These are phyloP conservation scores for Malurus splendens DNA, from an alignment of 2,797 vertebrate species.

Conservation along the genomic window DNA sequence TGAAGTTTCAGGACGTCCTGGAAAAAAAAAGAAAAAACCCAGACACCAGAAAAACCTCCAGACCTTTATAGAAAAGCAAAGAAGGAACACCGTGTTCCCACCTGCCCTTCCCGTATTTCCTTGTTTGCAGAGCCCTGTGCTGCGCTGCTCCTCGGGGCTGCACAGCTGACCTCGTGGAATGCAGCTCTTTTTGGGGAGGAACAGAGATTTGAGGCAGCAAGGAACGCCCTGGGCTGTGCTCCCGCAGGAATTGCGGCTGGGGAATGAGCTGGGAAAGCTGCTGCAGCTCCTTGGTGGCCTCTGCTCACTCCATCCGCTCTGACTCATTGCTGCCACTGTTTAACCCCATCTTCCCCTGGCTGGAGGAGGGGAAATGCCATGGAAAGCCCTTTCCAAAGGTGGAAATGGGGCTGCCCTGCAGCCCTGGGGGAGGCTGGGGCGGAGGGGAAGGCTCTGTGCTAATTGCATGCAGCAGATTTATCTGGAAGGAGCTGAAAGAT, in stretches of 20 bases:
- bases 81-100: background rate
- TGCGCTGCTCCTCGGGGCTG: background rate
- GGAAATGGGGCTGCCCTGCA: background rate
- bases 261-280: background rate
- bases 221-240: background rate
- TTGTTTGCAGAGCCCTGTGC: background rate
- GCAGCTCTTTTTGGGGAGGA: background rate
- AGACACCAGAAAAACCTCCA: background rate
- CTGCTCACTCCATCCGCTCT: background rate
- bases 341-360: background rate
- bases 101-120: accelerated
- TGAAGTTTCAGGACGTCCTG: background rate
- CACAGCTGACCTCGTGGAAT: background rate
- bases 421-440: background rate
- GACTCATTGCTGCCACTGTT: background rate
- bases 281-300: background rate
- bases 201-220: background rate
- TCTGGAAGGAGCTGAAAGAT: slow-evolving; percentile 18
- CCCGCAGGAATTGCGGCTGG: background rate
- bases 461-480: background rate
- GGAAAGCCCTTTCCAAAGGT: background rate
- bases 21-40: too few species aligned
- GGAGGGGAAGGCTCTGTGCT: background rate
- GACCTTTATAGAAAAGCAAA: background rate
- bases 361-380: background rate